Conservation (phyloP, 1,140 invertebrate genomes). For the Streblospio benedicti region DNA sequence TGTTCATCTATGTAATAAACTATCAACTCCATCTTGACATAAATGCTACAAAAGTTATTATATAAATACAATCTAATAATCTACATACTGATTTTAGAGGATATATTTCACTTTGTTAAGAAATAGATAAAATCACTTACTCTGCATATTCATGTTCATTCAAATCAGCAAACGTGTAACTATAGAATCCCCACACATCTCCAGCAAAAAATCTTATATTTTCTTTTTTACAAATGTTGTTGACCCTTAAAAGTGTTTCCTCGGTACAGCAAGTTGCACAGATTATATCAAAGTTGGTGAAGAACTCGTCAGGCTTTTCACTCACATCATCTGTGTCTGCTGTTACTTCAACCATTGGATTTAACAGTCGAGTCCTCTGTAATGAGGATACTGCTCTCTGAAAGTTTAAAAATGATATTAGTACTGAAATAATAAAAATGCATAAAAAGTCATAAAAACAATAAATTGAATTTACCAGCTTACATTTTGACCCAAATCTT, state of each 20-base stretch:
- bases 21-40: background rate
- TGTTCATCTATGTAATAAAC: too few relatives aligned
- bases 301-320: constrained; percentile 60
- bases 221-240: constrained; percentile 67
- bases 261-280: constrained; percentile 67
- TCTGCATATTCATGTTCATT: constrained; percentile 75
- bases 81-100: too few relatives aligned
- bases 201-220: constrained; percentile 79
- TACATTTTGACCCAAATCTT: constrained; percentile 16
- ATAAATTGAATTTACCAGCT: background rate
- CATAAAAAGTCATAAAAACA: background rate
- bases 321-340: constrained; percentile 58
- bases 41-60: background rate
- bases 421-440: background rate
- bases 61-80: background rate
- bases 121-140: too few relatives aligned
- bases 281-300: constrained; percentile 73
- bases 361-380: constrained; percentile 67
- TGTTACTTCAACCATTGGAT: constrained; percentile 81
- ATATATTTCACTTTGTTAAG: too few relatives aligned
- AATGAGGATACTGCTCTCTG: constrained; percentile 76
- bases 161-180: constrained; percentile 83
- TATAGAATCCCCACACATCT: constrained; percentile 88
- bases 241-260: constrained; percentile 63
- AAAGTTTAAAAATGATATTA: constrained; percentile 31